Percentiles rank a stretch among this genome's conserved stretches.
Evolutionary conservation across 2,888 invertebrate species (phyloP).

Genomic region (Zhuqinia jingwanae): DNA sequence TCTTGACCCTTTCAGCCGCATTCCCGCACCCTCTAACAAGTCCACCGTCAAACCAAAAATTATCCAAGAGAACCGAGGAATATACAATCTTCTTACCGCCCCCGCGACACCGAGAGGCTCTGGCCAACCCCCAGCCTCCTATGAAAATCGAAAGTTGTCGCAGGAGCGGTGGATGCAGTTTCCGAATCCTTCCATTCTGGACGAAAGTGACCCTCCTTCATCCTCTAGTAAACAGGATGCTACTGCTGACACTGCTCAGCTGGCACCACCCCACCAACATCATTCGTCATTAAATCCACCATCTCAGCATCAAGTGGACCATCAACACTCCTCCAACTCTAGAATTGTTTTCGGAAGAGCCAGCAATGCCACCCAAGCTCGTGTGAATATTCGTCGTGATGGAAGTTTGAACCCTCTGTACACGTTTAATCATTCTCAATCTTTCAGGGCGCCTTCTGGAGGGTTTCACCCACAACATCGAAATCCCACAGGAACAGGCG

Average conservation of each 20-base stretch:
- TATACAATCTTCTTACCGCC: constrained; percentile 44
- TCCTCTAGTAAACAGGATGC: too few species aligned
- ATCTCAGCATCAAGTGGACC: too few species aligned
- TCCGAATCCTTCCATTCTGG: constrained; percentile 44
- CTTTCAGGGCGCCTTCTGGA: too few species aligned
- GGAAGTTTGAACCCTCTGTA: too few species aligned
- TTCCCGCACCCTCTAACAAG: constrained; percentile 36
- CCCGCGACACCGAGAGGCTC: constrained; percentile 17
- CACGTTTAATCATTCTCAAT: too few species aligned
- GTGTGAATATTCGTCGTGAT: background rate
- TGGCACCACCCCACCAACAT: too few species aligned
- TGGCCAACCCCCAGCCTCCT: background rate
- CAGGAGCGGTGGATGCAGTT: constrained; percentile 50
- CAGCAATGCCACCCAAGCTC: background rate
- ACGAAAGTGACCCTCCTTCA: background rate
- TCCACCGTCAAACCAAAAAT: constrained; percentile 5
- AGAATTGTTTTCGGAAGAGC: background rate
- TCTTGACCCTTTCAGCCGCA: constrained; percentile 43
- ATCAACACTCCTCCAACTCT: too few species aligned
- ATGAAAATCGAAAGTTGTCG: constrained; percentile 12
- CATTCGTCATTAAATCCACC: too few species aligned
- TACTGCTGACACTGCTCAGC: too few species aligned
- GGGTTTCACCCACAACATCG: too few species aligned
- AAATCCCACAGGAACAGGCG: too few species aligned
- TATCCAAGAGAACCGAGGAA: constrained; percentile 18